phyloP scores from a whole-genome alignment of 2,888 invertebrate species.

The Rotaria macrura region DNA sequence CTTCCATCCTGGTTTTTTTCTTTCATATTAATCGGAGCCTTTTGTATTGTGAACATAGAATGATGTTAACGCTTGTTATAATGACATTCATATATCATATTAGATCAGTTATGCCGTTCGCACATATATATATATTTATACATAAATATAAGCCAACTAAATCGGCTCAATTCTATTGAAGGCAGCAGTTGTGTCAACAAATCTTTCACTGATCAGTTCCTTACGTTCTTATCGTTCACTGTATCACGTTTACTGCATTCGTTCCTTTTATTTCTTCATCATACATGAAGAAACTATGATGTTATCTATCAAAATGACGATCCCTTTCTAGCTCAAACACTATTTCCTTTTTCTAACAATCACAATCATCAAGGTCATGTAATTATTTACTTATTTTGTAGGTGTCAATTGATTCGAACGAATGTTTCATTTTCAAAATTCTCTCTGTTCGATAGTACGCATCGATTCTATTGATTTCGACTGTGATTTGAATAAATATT shows the following conservation, averaged over 20 bases:
- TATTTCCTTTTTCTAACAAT: neutral
- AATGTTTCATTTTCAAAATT: neutral
- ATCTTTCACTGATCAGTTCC: neutral
- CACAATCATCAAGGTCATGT: neutral
- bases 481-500: neutral
- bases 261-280: neutral
- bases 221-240: neutral
- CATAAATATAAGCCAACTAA: neutral
- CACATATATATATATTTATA: neutral
- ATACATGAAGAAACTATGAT: neutral
- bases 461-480: no score
- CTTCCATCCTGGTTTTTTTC: neutral
- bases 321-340: neutral
- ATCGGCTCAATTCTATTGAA: neutral
- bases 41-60: neutral
- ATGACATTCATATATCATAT: slow-evolving; percentile 1
- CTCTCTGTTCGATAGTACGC: neutral
- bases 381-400: no score
- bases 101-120: neutral
- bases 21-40: neutral
- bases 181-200: neutral
- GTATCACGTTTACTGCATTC: neutral
- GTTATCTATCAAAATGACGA: neutral
- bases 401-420: no score
- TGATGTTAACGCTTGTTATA: neutral